Conservation (phyloP, 1,140 invertebrate genomes). For the Cataglyphis hispanica region DNA sequence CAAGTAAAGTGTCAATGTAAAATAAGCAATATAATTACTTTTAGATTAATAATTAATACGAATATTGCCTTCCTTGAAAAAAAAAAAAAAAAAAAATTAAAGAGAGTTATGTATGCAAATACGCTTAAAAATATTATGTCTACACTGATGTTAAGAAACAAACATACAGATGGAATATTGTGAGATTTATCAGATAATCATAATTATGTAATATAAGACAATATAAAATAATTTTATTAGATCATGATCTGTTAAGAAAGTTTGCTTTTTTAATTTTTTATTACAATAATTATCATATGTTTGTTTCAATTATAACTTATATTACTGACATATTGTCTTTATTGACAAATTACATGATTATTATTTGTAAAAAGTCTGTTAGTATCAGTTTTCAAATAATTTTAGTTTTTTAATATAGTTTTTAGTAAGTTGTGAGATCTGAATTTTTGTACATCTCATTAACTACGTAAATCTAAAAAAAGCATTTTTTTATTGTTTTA, state of each 20-base stretch:
- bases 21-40: conserved; percentile 26
- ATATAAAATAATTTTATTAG: conserved; percentile 14
- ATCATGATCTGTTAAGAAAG: not conserved
- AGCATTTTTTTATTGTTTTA: not conserved
- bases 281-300: not conserved
- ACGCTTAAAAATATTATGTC: conserved; percentile 46
- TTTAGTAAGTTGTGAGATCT: not conserved
- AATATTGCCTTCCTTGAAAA: conserved; percentile 35
- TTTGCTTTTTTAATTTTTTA: not conserved
- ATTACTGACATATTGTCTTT: not conserved
- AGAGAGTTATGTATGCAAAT: conserved; percentile 35
- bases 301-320: not conserved
- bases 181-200: conserved; percentile 34
- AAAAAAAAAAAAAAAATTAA: conserved; percentile 33
- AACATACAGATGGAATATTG: conserved; percentile 24
- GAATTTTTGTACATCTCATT: conserved; percentile 8
- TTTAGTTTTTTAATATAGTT: conserved; percentile 11
- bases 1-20: conserved; percentile 78
- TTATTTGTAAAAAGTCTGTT: not conserved
- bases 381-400: conserved; percentile 12
- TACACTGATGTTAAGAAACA: conserved; percentile 10
- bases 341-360: not conserved
- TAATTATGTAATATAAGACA: conserved; percentile 1
- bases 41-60: conserved; percentile 36
- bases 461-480: not conserved